Evolutionary conservation across 2,113 vertebrate genomes (phyloP).

Genomic region (Cariama cristata): DNA sequence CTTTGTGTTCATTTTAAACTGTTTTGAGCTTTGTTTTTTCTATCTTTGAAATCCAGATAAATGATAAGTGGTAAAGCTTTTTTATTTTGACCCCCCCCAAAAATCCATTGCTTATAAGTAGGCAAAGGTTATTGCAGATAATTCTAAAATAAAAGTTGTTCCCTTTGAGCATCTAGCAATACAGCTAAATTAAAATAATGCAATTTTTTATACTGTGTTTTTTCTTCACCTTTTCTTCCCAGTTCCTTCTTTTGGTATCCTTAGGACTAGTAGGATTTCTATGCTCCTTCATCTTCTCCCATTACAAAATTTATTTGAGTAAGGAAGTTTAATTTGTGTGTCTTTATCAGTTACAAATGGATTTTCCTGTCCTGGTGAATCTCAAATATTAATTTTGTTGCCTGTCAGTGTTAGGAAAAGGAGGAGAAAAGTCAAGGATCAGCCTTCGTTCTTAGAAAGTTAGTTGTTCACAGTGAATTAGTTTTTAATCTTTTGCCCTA

Average conservation of each 20-base stretch:
- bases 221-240: not conserved
- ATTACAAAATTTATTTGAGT: not conserved
- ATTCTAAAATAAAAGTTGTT: not conserved
- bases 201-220: not conserved
- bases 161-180: not conserved
- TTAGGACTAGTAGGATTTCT: not conserved
- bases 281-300: not conserved
- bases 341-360: not conserved
- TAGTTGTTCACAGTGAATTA: not conserved
- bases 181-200: not conserved
- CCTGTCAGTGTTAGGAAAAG: not conserved
- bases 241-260: not conserved
- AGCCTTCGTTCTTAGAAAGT: not conserved
- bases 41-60: not conserved
- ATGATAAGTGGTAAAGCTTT: not conserved
- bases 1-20: not conserved
- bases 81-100: not conserved
- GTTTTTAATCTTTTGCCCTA: not conserved
- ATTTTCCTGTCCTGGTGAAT: slow-evolving; percentile 4
- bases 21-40: not conserved
- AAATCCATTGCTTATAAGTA: not conserved
- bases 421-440: not conserved
- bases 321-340: not conserved
- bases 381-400: slow-evolving; percentile 5
- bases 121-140: not conserved